Evolutionary conservation across 2,888 invertebrate genomes (phyloP).

Genomic region (Xanthorhoe spadicearia): DNA sequence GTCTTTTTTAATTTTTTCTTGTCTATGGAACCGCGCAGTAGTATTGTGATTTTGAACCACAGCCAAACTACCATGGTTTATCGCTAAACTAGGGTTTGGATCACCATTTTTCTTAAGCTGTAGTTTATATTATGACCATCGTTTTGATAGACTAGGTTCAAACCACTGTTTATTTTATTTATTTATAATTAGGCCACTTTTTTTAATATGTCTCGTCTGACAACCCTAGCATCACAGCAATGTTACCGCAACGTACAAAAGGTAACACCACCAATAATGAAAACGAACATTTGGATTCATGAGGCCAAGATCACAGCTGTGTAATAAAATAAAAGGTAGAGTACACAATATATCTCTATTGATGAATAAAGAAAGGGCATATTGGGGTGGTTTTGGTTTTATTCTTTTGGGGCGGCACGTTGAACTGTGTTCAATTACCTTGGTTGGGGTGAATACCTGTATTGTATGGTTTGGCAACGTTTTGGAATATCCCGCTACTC

Average conservation of each 20-base stretch:
- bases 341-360: constrained; percentile 45
- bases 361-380: constrained; percentile 44
- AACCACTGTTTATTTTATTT: too few species aligned
- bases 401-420: constrained; percentile 17
- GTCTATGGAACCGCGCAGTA: too few species aligned
- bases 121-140: too few species aligned
- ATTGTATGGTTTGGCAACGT: constrained; percentile 4
- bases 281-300: constrained; percentile 63
- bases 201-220: neutral
- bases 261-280: constrained; percentile 53
- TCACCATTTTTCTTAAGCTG: too few species aligned
- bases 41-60: too few species aligned
- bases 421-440: constrained; percentile 18
- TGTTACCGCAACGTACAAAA: constrained; percentile 29
- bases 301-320: constrained; percentile 54
- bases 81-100: too few species aligned
- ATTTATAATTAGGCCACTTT: too few species aligned
- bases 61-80: too few species aligned
- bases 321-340: constrained; percentile 48
- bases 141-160: too few species aligned
- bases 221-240: constrained; percentile 4
- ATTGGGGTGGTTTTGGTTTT: constrained; percentile 21
- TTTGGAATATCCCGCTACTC: neutral
- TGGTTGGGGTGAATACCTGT: constrained; percentile 6
- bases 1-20: too few species aligned